Conservation (phyloP, 2,888 invertebrate genomes). For the Cheilosia scutellata region DNA sequence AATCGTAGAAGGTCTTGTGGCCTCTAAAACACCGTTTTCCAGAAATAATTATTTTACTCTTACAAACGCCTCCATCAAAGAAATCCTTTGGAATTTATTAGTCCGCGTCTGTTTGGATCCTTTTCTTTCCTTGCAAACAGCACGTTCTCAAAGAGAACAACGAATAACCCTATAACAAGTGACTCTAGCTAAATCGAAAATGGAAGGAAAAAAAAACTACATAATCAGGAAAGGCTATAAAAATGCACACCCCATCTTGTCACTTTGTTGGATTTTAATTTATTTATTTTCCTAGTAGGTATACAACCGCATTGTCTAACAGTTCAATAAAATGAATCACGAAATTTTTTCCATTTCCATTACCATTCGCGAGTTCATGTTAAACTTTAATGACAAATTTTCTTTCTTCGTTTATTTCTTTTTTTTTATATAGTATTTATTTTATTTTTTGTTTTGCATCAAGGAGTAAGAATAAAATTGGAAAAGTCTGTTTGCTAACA, state of each 20-base stretch:
- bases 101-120: background rate
- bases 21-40: no score
- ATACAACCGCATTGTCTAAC: background rate
- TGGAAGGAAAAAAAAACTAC: background rate
- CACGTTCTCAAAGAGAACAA: background rate
- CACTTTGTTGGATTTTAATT: constrained; percentile 44
- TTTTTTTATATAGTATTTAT: background rate
- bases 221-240: background rate
- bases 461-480: constrained; percentile 13
- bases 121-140: background rate
- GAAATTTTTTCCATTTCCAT: constrained; percentile 27
- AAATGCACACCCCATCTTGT: constrained; percentile 23
- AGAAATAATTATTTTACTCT: no score
- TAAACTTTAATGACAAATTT: constrained; percentile 49
- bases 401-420: background rate
- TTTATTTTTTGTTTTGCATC: background rate
- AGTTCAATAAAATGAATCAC: constrained; percentile 40
- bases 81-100: no score
- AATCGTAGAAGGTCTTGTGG: no score
- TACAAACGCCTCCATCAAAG: no score
- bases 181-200: background rate
- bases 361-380: constrained; percentile 36
- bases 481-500: constrained; percentile 38
- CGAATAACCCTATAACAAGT: background rate
- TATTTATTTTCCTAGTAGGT: background rate